Base-by-base conservation (phyloP, 2,888 invertebrate species). In the Lithodes maja region DNA sequence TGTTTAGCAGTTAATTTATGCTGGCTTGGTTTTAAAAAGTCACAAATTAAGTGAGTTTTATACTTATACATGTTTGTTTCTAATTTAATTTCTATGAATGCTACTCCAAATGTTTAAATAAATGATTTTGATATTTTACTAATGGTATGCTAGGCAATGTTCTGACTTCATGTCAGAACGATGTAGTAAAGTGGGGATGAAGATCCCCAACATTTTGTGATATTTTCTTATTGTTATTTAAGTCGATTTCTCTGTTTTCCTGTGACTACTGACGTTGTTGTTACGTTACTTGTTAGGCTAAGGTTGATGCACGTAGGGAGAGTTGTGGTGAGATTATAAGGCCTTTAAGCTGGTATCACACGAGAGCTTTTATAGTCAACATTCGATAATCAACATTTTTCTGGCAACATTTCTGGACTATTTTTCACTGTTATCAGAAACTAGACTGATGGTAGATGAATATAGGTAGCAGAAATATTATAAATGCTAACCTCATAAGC, bases 151-250 rank as follows among this genome's bases (percentile, higher is more conserved):
- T 90, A 90, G 88, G 85, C 86, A 86, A 81, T 80, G 88, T 83
- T 83, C 86, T 53, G 69, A 85, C 75, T 78, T 55, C 77, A 68
- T 54, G 85, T 82, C 83, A n/a, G 83, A 83, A 81, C 79, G 50
- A 53, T 83, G 90, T 90, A 90, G 90, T 90, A 90, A 87, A 87
- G 87, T 88, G 79, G 90, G 90, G 90, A 85, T 83, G 55, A 83
- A 85, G 80, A 71, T 85, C 91, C 91, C 90, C 74, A 90, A 90
- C 90, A 91, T 91, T 91, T 91, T 91, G 91, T 91, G 91, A 91
- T 91, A 91, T 91, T 91, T 91, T 91, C 91, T 91, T 91, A 91
- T 91, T 90, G 91, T 91, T 91, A 90, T 90, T 91, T 91, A 91
- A 91, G 91, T 91, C 91, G 86, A 91, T 86, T 87, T 91, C 90